These are phyloP conservation scores for Eulithis prunata DNA, from an alignment of 2,888 invertebrate genomes.

Conservation along the genomic window DNA sequence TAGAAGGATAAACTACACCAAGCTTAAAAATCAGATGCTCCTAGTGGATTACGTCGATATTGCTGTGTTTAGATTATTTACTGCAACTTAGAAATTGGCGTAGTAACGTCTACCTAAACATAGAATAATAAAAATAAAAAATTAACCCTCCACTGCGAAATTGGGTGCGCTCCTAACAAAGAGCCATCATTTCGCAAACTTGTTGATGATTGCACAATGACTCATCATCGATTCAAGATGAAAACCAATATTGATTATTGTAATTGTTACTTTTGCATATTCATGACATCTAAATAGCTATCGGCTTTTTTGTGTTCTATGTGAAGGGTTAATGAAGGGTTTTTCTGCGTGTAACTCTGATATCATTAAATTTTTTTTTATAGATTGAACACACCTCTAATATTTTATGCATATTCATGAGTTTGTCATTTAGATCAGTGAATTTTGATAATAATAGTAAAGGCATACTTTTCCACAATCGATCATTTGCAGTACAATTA, in stretches of 20 bases:
- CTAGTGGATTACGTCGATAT: too few species aligned
- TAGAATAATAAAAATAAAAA: background rate
- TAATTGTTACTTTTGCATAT: constrained; percentile 81
- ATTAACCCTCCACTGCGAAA: constrained; percentile 27
- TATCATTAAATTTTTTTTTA: constrained; percentile 37
- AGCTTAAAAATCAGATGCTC: too few species aligned
- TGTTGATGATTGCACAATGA: constrained; percentile 63
- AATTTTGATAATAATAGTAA: constrained; percentile 22
- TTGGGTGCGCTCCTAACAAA: constrained; percentile 20
- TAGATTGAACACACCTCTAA: constrained; percentile 32
- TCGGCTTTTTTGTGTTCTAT: constrained; percentile 39
- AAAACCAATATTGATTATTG: constrained; percentile 69
- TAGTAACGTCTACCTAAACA: too few species aligned
- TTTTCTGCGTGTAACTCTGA: constrained; percentile 48
- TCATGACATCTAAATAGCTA: constrained; percentile 60
- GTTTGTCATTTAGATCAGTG: constrained; percentile 52
- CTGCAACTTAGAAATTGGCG: too few species aligned
- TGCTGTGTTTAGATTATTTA: too few species aligned
- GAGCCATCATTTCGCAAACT: constrained; percentile 20
- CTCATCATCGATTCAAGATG: constrained; percentile 59
- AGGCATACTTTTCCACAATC: background rate
- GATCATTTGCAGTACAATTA: background rate
- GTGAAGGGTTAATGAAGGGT: constrained; percentile 49
- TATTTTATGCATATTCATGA: constrained; percentile 73
- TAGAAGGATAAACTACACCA: too few species aligned